These are phyloP conservation scores for Agonopterix heracliana DNA, from an alignment of 2,888 invertebrate genomes.

Conservation along the genomic window DNA sequence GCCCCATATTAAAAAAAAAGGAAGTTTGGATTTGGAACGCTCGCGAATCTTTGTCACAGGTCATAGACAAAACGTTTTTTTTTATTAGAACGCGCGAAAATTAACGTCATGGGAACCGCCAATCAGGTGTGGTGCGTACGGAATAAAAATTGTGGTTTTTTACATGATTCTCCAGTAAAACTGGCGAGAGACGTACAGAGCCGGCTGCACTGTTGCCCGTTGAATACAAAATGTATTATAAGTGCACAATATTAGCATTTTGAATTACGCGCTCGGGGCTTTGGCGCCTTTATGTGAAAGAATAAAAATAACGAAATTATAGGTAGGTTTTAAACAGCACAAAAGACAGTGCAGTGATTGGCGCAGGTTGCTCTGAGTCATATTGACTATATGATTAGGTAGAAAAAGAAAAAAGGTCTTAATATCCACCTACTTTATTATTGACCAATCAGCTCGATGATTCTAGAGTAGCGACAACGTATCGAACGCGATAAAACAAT, in stretches of 20 bases:
- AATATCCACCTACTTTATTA: too few species aligned
- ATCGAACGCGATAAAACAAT: too few species aligned
- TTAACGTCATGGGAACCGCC: constrained; percentile 72
- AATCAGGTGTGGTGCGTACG: constrained; percentile 56
- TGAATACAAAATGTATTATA: constrained; percentile 71
- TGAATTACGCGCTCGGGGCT: constrained; percentile 65
- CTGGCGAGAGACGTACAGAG: constrained; percentile 56
- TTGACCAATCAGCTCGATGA: too few species aligned
- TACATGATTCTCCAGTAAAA: constrained; percentile 73
- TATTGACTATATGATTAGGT: too few species aligned
- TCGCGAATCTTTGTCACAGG: not conserved
- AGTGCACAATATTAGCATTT: constrained; percentile 72
- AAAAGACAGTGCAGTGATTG: too few species aligned
- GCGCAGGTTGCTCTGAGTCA: too few species aligned
- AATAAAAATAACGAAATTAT: constrained; percentile 6
- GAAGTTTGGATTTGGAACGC: not conserved
- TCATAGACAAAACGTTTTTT: constrained; percentile 32
- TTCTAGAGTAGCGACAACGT: too few species aligned
- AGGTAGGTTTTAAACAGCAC: not conserved
- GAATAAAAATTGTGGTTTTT: constrained; percentile 70
- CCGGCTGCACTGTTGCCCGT: constrained; percentile 48
- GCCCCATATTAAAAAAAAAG: not conserved
- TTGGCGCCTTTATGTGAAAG: constrained; percentile 32
- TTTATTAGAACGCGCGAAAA: constrained; percentile 52
- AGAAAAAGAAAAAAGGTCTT: too few species aligned